These are phyloP conservation scores for Temnothorax nylanderi DNA, from an alignment of 1,140 invertebrate genomes.

Conservation along the genomic window DNA sequence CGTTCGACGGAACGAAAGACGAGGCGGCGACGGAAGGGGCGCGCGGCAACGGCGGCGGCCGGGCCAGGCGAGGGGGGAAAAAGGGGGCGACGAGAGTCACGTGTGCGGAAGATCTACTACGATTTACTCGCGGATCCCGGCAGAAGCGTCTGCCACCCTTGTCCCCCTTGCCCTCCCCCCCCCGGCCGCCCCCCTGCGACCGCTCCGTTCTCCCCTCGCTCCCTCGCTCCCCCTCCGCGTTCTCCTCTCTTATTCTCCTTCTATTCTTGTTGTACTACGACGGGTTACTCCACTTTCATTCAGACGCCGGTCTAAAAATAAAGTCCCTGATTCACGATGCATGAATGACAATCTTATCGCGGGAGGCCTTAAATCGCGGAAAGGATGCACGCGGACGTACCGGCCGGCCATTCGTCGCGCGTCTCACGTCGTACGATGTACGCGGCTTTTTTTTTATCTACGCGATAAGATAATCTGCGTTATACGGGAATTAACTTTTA, in stretches of 20 bases:
- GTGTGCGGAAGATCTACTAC: constrained; percentile 72
- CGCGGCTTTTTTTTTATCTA: background rate
- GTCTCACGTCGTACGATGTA: background rate
- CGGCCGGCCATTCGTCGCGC: background rate
- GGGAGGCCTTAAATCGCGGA: constrained; percentile 57
- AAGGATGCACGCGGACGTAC: constrained; percentile 34
- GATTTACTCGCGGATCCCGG: constrained; percentile 77
- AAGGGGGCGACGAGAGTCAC: constrained; percentile 49
- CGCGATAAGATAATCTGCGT: background rate
- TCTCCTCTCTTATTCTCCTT: constrained; percentile 64
- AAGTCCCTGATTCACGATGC: constrained; percentile 83
- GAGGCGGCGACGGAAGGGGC: constrained; percentile 11
- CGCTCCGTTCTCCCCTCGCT: constrained; percentile 35
- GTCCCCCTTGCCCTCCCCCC: constrained; percentile 58
- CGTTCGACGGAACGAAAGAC: constrained; percentile 64
- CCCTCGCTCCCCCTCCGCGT: constrained; percentile 57
- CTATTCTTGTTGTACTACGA: constrained; percentile 76
- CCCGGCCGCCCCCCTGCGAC: constrained; percentile 36
- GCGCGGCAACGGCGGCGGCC: constrained; percentile 1
- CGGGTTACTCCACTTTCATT: constrained; percentile 83
- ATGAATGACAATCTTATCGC: constrained; percentile 82
- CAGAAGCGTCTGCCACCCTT: constrained; percentile 70
- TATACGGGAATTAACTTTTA: background rate
- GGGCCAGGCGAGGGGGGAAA: background rate
- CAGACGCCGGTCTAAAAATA: constrained; percentile 83